Evolutionary conservation across 2,797 vertebrate genomes (phyloP), one percentile per base, ranked within the genome.

Genomic region (Rhinoraja longicauda): DNA sequence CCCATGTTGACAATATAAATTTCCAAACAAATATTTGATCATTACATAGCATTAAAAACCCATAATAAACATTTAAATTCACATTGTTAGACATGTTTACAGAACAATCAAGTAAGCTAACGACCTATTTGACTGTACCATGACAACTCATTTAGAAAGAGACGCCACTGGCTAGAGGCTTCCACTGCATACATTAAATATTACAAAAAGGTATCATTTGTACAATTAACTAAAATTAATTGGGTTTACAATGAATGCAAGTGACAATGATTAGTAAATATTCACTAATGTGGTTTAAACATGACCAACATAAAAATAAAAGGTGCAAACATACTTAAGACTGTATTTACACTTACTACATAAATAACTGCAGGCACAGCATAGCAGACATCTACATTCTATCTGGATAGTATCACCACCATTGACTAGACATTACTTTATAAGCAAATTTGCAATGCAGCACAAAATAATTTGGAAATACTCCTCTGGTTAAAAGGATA

Each of bases 1-100:
- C 93, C 70, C 84, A 88, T 88, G 84, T 88, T 67, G 32, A 92
- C 90, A 92, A 92, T 92, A 92, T 92, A 92, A 92, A 92, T 92
- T 92, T 92, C 90, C 73, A 92, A 72, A 92, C 90, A 92, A 75
- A 92, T 64, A 45, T 92, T 75, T 92, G 90, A 92, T 92, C 90
- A 75, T 92, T 92, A 92, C 70, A 75, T 39, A 92, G 90, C 70
- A 92, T 70, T 92, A 92, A 92, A 92, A 92, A 92, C 90, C 70
- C 90, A 92, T 92, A 92, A 73, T 92, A 92, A 92, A 72, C n/a
- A 19, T 15, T 92, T 75, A 72, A 92, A 92, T 92, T 92, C 67
- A 92, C 90, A 92, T 92, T 75, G 90, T 92, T 92, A 92, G 64
- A 92, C 70, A 92, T 57, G 36, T 75, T 75, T 92, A 92, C 45